Conservation (phyloP, 2,888 invertebrate species). For the Dione vanillae region DNA sequence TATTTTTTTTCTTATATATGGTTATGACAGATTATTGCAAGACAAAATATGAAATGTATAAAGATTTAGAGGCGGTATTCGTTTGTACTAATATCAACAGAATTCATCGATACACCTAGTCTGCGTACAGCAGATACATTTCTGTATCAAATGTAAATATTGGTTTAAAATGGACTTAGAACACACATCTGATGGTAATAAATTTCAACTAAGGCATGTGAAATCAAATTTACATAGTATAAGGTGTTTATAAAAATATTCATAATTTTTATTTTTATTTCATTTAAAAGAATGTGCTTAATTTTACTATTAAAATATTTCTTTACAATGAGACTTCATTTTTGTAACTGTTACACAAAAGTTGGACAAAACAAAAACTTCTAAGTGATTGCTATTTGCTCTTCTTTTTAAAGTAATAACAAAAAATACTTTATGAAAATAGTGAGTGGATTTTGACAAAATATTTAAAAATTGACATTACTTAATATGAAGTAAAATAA, state of each 20-base stretch:
- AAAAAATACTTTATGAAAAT: background rate
- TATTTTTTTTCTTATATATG: too few species aligned
- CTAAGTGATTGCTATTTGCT: constrained; percentile 1
- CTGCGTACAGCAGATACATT: background rate
- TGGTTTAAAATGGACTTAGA: background rate
- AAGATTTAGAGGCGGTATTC: too few species aligned
- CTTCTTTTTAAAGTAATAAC: background rate
- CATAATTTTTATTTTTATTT: too few species aligned
- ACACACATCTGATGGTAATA: too few species aligned
- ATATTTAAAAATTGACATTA: background rate
- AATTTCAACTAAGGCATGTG: too few species aligned
- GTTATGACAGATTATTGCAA: too few species aligned
- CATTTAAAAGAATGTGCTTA: too few species aligned
- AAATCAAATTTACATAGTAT: too few species aligned
- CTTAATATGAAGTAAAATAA: background rate
- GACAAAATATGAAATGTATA: too few species aligned
- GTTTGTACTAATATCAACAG: background rate
- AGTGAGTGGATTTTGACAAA: background rate
- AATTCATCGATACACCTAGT: background rate
- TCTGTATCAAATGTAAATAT: background rate
- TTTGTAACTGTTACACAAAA: background rate
- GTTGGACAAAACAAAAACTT: background rate
- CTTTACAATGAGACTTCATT: background rate
- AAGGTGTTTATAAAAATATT: too few species aligned
- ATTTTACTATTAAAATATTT: background rate